These are phyloP conservation scores for Amyelois transitella DNA, from an alignment of 1,140 invertebrate genomes.

Conservation along the genomic window DNA sequence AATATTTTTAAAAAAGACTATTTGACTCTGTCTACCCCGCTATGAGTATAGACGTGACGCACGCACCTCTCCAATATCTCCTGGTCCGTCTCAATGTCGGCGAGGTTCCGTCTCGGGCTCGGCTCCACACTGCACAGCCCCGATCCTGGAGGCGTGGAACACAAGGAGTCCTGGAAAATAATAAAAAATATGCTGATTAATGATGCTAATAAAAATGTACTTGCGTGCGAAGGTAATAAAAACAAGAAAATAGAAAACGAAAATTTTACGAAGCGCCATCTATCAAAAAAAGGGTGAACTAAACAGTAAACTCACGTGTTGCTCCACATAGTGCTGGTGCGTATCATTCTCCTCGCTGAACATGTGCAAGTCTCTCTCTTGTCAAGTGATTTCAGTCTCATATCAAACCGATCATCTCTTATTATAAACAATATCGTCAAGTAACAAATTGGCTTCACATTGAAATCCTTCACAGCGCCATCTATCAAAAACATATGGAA, in stretches of 20 bases:
- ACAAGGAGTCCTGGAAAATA: slow-evolving; percentile 32
- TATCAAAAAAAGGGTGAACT: not conserved
- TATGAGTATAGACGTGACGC: no score
- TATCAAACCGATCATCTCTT: slow-evolving; percentile 85
- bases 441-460: no score
- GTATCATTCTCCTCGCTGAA: slow-evolving; percentile 86
- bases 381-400: slow-evolving; percentile 87
- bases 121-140: slow-evolving; percentile 35
- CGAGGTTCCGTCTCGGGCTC: slow-evolving; percentile 30
- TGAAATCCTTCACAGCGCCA: no score
- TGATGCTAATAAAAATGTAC: not conserved
- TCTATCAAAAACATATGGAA: no score
- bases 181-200: not conserved
- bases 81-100: slow-evolving; percentile 22
- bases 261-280: not conserved
- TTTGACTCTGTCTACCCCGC: no score
- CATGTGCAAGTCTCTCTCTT: slow-evolving; percentile 89
- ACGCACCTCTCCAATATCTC: slow-evolving; percentile 53
- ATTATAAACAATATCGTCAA: no score
- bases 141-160: slow-evolving; percentile 39
- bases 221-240: no score
- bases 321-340: slow-evolving; percentile 10
- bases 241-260: no score
- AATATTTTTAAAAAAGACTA: no score
- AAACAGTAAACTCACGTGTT: slow-evolving; percentile 5